Conservation (phyloP, 1,140 invertebrate species). For the Planococcus citri region DNA sequence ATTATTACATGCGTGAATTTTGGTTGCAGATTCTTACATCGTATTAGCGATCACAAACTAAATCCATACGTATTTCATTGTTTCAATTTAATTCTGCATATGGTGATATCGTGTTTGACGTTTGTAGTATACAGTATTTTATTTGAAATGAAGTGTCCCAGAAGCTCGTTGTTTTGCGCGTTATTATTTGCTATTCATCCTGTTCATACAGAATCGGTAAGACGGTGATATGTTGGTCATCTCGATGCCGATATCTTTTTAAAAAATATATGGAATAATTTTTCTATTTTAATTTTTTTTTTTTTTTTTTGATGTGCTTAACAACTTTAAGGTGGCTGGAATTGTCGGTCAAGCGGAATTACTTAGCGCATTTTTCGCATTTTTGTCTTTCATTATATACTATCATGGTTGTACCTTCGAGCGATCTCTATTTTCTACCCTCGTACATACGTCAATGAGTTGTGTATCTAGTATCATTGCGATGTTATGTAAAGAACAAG, state of each 20-base stretch:
- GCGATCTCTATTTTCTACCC: conserved; percentile 11
- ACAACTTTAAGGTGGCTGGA: conserved; percentile 44
- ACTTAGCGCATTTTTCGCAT: conserved; percentile 63
- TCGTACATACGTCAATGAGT: conserved; percentile 34
- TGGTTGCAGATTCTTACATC: conserved; percentile 8
- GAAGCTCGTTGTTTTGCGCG: conserved; percentile 46
- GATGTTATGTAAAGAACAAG: conserved; percentile 87
- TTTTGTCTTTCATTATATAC: conserved; percentile 54
- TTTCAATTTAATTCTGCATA: conserved; percentile 29
- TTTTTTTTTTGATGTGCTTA: not conserved
- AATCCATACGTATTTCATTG: conserved; percentile 47
- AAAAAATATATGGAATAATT: no score
- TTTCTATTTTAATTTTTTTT: conserved; percentile 12
- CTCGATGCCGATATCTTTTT: not conserved
- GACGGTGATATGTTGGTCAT: no score
- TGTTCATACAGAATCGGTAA: conserved; percentile 58
- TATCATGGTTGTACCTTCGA: conserved; percentile 28
- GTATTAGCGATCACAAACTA: conserved; percentile 25
- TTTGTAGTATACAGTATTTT: conserved; percentile 42
- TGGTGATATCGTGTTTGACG: conserved; percentile 35
- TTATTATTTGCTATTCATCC: conserved; percentile 76
- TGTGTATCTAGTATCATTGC: conserved; percentile 45
- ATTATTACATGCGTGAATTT: not conserved
- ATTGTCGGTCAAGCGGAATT: conserved; percentile 67
- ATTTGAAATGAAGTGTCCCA: conserved; percentile 30